These are phyloP conservation scores for Callopanchax toddi DNA, from an alignment of 2,113 vertebrate genomes.

Conservation along the genomic window DNA sequence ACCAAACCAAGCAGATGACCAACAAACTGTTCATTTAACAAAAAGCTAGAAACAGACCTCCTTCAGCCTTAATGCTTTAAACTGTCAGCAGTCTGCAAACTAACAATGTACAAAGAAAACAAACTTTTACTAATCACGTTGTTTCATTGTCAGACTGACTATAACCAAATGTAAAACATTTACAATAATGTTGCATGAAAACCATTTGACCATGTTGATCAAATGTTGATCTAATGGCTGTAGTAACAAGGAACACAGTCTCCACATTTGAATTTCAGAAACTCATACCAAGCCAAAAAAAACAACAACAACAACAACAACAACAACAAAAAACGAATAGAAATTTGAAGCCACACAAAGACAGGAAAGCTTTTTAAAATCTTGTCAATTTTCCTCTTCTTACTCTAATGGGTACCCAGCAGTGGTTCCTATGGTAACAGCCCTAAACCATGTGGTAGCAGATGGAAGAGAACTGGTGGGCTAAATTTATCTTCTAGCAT, in stretches of 20 bases:
- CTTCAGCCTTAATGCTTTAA: no score
- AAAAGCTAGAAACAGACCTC: no score
- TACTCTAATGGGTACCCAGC: conserved; percentile 78
- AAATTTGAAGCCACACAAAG: not conserved
- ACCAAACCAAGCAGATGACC: no score
- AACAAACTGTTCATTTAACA: no score
- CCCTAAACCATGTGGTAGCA: conserved; percentile 84
- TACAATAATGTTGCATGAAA: not conserved
- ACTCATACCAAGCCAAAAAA: not conserved
- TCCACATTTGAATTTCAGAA: not conserved
- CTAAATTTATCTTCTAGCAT: conserved; percentile 85
- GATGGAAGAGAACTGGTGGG: conserved; percentile 83
- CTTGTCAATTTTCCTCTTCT: conserved; percentile 74
- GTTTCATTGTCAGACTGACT: no score
- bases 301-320: no score
- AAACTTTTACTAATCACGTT: no score
- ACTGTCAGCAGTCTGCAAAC: no score
- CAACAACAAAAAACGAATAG: no score
- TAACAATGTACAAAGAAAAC: no score
- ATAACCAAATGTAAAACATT: no score
- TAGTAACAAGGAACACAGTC: conserved; percentile 3
- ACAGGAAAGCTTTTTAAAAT: conserved; percentile 67
- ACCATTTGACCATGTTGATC: not conserved
- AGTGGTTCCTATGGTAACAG: conserved; percentile 84
- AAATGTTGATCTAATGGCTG: conserved; percentile 10